Conservation (phyloP, 2,797 vertebrate species). For the Pseudochromis fuscus region DNA sequence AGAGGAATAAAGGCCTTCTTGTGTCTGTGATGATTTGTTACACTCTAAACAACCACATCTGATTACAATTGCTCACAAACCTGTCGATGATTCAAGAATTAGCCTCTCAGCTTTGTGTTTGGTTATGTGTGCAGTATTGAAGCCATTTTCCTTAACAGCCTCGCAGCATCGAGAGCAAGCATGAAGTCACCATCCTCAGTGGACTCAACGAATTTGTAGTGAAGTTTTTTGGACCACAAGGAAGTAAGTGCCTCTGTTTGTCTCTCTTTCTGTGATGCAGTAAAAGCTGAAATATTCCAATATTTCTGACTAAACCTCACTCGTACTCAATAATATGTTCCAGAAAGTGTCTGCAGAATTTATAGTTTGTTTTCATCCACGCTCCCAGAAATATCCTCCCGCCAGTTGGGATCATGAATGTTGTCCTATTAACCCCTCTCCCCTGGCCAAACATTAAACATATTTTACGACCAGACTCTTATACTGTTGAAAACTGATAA, state of each 20-base stretch:
- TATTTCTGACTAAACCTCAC: not conserved
- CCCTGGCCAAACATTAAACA: too few species aligned
- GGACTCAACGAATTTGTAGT: slow-evolving; percentile 99
- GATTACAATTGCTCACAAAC: not conserved
- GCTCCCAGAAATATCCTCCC: slow-evolving; percentile 17
- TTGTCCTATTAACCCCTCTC: too few species aligned
- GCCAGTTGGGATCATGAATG: too few species aligned
- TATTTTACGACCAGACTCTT: not conserved
- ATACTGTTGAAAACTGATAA: not conserved
- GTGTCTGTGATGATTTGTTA: slow-evolving; percentile 12
- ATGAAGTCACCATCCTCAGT: slow-evolving; percentile 98
- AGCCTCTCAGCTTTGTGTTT: not conserved
- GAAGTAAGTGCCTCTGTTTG: slow-evolving; percentile 90
- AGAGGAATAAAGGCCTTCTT: slow-evolving; percentile 23
- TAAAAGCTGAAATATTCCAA: not conserved
- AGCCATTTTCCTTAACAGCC: slow-evolving; percentile 70
- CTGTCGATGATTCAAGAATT: too few species aligned
- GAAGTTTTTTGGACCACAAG: slow-evolving; percentile 99
- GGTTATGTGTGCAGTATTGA: slow-evolving; percentile 11
- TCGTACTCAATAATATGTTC: not conserved
- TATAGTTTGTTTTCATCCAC: not conserved
- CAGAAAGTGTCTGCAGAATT: not conserved
- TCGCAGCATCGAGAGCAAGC: slow-evolving; percentile 97
- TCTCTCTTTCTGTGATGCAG: not conserved
- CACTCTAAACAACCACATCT: not conserved